Conservation (phyloP, 1,140 invertebrate genomes). For the Portunus trituberculatus region DNA sequence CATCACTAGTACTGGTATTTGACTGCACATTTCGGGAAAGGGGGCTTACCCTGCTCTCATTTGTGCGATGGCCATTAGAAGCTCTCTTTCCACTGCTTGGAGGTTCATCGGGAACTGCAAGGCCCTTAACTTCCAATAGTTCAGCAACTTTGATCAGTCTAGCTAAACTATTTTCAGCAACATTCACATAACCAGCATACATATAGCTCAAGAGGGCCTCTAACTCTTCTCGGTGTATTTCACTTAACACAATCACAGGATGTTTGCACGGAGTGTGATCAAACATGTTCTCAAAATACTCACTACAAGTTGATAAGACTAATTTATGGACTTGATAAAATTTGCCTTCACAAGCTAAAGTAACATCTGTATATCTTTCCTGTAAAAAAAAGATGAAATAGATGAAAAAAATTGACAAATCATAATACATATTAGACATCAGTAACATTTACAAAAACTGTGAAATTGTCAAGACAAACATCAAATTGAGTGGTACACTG, state of each 20-base stretch:
- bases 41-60: constrained; percentile 31
- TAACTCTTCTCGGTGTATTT: constrained; percentile 63
- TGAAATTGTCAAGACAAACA: background rate
- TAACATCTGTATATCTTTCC: constrained; percentile 71
- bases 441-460: background rate
- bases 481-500: background rate
- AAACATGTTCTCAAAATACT: constrained; percentile 72
- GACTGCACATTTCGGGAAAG: background rate
- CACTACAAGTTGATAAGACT: constrained; percentile 71
- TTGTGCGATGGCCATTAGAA: background rate
- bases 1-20: background rate
- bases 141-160: constrained; percentile 70
- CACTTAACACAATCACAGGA: constrained; percentile 66
- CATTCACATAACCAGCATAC: constrained; percentile 72
- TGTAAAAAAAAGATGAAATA: constrained; percentile 38
- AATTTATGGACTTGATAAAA: constrained; percentile 71
- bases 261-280: constrained; percentile 72
- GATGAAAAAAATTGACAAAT: background rate
- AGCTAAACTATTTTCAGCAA: constrained; percentile 61
- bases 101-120: constrained; percentile 76
- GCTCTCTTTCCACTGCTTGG: constrained; percentile 16
- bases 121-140: constrained; percentile 70
- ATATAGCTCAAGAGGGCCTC: constrained; percentile 71
- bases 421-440: constrained; percentile 2
- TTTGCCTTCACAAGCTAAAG: constrained; percentile 69